Conservation (phyloP, 2,797 vertebrate genomes). For the Esox masquinongy region DNA sequence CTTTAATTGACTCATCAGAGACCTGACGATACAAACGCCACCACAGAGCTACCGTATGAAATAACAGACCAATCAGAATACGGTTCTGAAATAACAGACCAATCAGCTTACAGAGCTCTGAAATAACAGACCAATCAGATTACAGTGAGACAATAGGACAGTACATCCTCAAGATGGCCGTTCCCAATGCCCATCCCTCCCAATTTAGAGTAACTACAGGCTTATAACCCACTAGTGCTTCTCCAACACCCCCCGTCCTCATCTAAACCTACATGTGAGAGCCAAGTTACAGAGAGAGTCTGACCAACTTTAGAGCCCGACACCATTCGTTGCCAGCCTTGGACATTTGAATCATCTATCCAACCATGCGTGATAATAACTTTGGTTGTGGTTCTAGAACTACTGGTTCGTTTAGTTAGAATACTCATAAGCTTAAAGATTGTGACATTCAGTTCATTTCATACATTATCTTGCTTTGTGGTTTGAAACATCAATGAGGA, state of each 20-base stretch:
- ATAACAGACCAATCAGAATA: conserved; percentile 74
- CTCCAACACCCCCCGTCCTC: conserved; percentile 44
- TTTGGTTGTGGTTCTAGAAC: not conserved
- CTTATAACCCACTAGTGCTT: conserved; percentile 54
- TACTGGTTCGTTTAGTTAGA: not conserved
- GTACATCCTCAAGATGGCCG: conserved; percentile 70
- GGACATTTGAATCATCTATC: not conserved
- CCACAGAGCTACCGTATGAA: conserved; percentile 73
- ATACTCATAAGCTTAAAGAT: not conserved
- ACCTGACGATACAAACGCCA: conserved; percentile 81
- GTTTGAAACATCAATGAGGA: conserved; percentile 55
- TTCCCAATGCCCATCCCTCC: conserved; percentile 24
- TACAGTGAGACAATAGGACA: conserved; percentile 68
- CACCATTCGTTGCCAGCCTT: not conserved
- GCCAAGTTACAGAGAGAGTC: conserved; percentile 29
- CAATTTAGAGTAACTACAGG: conserved; percentile 52
- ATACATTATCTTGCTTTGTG: conserved; percentile 46
- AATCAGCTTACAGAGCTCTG: conserved; percentile 69
- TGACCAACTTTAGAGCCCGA: conserved; percentile 40
- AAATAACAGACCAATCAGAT: conserved; percentile 77
- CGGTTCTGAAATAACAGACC: conserved; percentile 78
- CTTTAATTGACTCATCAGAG: conserved; percentile 81
- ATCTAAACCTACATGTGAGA: conserved; percentile 40
- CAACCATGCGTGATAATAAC: not conserved
- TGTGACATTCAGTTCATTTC: too few species aligned